Evolutionary conservation across 1,140 invertebrate genomes (phyloP), one percentile per base, ranked within the genome.

Genomic region (Trichomalopsis sarcophagae): DNA sequence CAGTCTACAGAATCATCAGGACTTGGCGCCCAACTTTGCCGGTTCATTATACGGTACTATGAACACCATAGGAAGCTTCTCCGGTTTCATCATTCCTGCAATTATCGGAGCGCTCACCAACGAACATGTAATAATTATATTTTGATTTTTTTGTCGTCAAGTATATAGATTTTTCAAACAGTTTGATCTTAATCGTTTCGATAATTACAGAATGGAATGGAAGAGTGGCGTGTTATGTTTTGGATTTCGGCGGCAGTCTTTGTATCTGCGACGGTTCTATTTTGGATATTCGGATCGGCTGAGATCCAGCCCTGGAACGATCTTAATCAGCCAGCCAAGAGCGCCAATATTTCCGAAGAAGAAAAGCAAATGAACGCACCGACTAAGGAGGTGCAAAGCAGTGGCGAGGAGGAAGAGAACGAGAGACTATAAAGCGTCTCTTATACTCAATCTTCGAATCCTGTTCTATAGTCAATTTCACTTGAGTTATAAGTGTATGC

Each of bases 1-100:
- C 0, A 98, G 95, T 92, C 94, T 97, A 89, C 96, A 96, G 88
- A 98, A 98, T 90, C 96, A 97, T 86, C 95, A 98, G 92, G 97
- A 97, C 92, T 92, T 98, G 55, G 96, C 97, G 0, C 96, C 96
- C 2, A 97, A 97, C 91, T 97, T 95, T 93, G 97, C 97, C 27
- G 96, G 96, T 62, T 95, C 96, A 2, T 89, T 97, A 11, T 96
- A 96, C 84, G 96, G 96, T 27, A 95, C 96, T 66, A 96, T 96
- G 82, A 97, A 96, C 86, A 96, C 95, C 21, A 92, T 96, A 66
- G 96, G 96, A 10, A 96, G 96, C 68, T 96, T 95, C 1, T 95
- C 96, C 14, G 96, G 96, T 69, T 96, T 97, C 87, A 95, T 97
- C 69, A 96, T 96, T 40, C 96, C 96, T 0, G 92, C 96, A 81